A percentile compares a stretch with the other conserved stretches of the same genome.
These are phyloP conservation scores for Drosophila nigricruria DNA, from an alignment of 2,888 invertebrate genomes.

Conservation along the genomic window DNA sequence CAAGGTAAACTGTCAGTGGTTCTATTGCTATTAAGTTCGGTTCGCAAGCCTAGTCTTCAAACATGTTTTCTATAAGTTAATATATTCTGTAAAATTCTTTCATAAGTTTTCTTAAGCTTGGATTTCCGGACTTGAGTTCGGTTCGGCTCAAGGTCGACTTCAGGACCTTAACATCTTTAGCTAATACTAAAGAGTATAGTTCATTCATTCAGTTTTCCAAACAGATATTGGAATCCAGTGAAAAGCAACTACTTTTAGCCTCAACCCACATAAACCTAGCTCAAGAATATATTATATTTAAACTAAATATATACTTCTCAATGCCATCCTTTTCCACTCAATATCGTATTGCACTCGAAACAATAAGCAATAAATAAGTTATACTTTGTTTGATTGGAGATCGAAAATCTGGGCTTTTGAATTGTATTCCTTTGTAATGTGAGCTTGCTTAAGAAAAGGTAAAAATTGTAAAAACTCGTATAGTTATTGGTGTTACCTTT, in stretches of 20 bases:
- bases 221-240: too few species aligned
- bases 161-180: too few species aligned
- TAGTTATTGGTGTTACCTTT: background rate
- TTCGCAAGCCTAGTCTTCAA: background rate
- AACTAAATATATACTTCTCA: background rate
- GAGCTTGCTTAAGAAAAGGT: background rate
- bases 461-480: conserved; percentile 3
- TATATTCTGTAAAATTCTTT: too few species aligned
- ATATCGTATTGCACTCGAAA: background rate
- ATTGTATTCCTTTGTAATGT: background rate
- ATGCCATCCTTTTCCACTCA: background rate
- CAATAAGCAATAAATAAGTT: background rate
- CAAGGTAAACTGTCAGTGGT: background rate
- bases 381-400: background rate
- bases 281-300: background rate
- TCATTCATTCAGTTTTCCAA: too few species aligned
- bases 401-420: background rate
- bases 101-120: too few species aligned
- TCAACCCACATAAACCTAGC: background rate
- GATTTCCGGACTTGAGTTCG: too few species aligned
- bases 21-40: background rate
- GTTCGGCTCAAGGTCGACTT: too few species aligned
- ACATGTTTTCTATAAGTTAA: too few species aligned
- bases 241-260: background rate
- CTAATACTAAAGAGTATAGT: too few species aligned